Base-by-base conservation (phyloP, 2,797 vertebrate genomes). In the Takifugu rubripes region DNA sequence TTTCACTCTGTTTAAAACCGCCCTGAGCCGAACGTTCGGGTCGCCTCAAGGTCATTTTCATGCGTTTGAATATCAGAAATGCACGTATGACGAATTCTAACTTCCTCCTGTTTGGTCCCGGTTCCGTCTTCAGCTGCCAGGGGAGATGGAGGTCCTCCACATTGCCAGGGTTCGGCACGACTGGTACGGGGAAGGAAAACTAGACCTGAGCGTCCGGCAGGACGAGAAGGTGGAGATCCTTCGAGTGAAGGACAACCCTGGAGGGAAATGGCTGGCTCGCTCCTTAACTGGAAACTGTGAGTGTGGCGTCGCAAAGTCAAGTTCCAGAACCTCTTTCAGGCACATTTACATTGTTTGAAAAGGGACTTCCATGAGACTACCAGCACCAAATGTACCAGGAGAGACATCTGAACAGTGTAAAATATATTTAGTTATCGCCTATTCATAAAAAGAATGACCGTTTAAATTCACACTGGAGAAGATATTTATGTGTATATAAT, bases 161-260 rank as follows among this genome's bases (percentile, higher is more conserved):
- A 81, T 69, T 1, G 90, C 90, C 55, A 84, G 47, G 25, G 86
- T 88, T 5, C 80, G 88, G 6, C 66, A 85, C 1, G 86, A 91
- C 84, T 91, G 89, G 87, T 17, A 73, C 0, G 92, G 88, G 3
- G 85, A 73, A 49, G 84, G 83, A 7, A 91, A 89, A 61, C 82
- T 84, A 27, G 91, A 92, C 55, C 87, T 93, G 24, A 72, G 49
- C 0, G 82, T 93, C 3, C 64, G 33, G 2, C 84, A 89, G 47
- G 91, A 90, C 3, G 89, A 92, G 0, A 79, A 21, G 0, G 84
- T 93, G 66, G 91, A 93, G 63, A 92, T 93, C 51, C 47, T 93
- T 3, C 61, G 91, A 26, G 81, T 91, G 31, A 87, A 85, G 36
- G 74, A 90, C 42, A 93, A 90, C 66, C 92, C 92, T 0, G 83